Percentiles rank a stretch among this genome's conserved stretches.
Conservation (phyloP, 2,888 invertebrate species). For the Brachynemurus nebulosus region DNA sequence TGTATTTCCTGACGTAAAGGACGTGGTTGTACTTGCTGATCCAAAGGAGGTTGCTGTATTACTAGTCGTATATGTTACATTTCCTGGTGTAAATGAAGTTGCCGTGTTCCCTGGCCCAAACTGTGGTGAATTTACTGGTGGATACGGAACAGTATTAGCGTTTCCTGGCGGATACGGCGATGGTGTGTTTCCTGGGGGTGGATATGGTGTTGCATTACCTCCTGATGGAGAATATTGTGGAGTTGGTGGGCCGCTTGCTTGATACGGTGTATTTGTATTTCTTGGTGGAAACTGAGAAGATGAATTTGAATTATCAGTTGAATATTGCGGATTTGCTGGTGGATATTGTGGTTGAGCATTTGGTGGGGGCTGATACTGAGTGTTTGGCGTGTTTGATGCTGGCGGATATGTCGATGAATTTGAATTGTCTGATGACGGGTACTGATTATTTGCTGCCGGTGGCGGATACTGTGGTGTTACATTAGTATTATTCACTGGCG, state of each 20-base stretch:
- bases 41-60: not conserved
- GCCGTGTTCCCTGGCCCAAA: too few relatives aligned
- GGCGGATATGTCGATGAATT: not conserved
- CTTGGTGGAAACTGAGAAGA: not conserved
- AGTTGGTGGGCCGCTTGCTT: not conserved
- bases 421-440: not conserved
- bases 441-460: conserved; percentile 18
- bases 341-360: conserved; percentile 28
- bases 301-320: not conserved
- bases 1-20: conserved; percentile 14
- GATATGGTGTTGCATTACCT: not conserved
- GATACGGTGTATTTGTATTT: not conserved
- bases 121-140: too few relatives aligned
- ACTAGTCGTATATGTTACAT: too few relatives aligned
- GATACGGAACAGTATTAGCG: too few relatives aligned
- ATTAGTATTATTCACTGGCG: not conserved
- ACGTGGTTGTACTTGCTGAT: not conserved
- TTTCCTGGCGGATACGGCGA: not conserved
- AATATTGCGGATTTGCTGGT: conserved; percentile 2
- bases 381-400: conserved; percentile 23
- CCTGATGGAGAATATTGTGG: not conserved
- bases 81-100: too few relatives aligned
- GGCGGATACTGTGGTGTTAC: not conserved
- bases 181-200: not conserved
- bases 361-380: conserved; percentile 33